Conservation (phyloP, 2,113 vertebrate genomes). For the Haplochromis burtoni region DNA sequence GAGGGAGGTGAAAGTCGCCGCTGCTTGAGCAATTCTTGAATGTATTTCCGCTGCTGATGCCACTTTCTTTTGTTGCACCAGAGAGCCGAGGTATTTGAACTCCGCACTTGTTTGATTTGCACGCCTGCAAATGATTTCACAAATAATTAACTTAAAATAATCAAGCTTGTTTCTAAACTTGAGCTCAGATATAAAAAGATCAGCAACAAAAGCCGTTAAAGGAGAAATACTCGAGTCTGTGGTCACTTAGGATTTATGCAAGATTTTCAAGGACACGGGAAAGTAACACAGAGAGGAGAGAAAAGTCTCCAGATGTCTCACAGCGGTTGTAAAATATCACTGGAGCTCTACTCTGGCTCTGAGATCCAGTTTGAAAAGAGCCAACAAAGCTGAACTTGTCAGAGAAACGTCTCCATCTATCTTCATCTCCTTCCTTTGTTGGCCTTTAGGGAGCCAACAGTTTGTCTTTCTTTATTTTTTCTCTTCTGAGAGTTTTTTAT, state of each 20-base stretch:
- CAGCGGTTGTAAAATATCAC: neutral
- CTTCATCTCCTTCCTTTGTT: neutral
- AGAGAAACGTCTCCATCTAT: neutral
- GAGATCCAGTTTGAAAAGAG: neutral
- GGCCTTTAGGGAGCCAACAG: neutral
- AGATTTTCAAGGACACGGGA: neutral
- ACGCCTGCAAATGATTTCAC: rapidly evolving
- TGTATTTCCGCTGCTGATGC: neutral
- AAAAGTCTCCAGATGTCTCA: neutral
- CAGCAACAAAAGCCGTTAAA: neutral
- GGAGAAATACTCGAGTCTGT: neutral
- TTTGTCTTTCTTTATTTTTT: neutral
- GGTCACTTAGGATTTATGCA: neutral
- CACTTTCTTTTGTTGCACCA: neutral
- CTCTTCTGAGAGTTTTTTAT: neutral
- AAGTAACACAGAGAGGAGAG: neutral
- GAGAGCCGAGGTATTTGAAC: neutral
- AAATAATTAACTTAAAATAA: neutral
- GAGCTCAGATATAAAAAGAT: neutral
- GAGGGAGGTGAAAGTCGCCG: neutral
- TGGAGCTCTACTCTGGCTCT: neutral
- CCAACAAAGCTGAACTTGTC: neutral
- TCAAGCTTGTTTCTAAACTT: neutral
- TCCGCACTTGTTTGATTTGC: neutral
- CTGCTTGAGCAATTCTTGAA: too few relatives aligned